Evolutionary conservation across 2,113 vertebrate genomes (phyloP), one percentile per base, ranked within the genome.

Genomic region (Odobenus rosmarus): DNA sequence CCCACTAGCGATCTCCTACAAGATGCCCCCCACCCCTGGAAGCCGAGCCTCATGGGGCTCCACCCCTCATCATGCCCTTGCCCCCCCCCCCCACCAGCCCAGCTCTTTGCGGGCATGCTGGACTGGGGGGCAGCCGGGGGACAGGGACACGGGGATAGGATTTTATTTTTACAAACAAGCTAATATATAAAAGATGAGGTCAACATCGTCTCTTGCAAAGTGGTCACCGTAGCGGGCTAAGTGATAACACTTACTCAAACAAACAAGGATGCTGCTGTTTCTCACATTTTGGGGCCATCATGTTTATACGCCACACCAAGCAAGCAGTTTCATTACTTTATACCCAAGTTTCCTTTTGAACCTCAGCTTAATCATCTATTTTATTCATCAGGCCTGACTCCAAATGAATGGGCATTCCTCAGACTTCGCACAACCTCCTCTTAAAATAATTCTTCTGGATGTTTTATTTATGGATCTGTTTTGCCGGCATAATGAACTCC

Each of bases 341-440:
- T 14, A 49, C 4, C 15, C 10, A n/a, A 15, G 42, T 51, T 57
- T 59, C 76, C 62, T 92, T 87, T 72, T 51, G 71, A 90, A 84
- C 19, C 24, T 8, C 42, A 96, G 81, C 24, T 93, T 90, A 71
- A 79, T 49, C 62, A 36, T 82, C 80, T 46, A 11, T 57, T 15
- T 94, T 67, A 82, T 86, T 95, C 62, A n/a, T 84, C 36, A 46
- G 61, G 84, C 33, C 46, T 71, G 72, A 21, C 85, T 94, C 39
- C 53, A 77, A 83, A 59, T 79, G 42, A 82, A 72, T 49, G 61
- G n/a, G 3, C 15, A 79, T 55, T 69, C 36, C 55, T 90, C 51
- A 53, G 18, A 84, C 46, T 90, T 90, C 67, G 81, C 28, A 76
- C 24, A 83, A 14, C 39, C 26, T 90, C 67, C 26, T 76, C 28